phyloP scores from a whole-genome alignment of 1,140 invertebrate genomes.

The Zelostemma sp. region DNA sequence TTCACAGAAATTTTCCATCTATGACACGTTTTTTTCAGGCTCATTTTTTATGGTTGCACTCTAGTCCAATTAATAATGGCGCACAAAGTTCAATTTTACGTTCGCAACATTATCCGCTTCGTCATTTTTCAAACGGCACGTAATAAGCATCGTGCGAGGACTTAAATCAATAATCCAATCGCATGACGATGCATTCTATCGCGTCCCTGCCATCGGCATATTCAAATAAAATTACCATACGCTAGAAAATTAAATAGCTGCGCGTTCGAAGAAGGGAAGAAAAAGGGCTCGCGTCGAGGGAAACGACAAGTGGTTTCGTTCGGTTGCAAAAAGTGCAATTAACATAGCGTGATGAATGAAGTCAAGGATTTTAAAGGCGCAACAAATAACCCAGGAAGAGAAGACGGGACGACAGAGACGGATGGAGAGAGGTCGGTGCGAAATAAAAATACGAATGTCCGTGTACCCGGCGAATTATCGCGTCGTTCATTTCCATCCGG shows the following conservation, averaged over 20 bases:
- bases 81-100: slow-evolving; percentile 13
- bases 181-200: slow-evolving; percentile 27
- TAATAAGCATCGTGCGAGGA: slow-evolving; percentile 7
- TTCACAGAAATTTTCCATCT: slow-evolving; percentile 1
- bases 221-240: slow-evolving; percentile 35
- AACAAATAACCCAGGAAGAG: slow-evolving; percentile 35
- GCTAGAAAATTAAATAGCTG: slow-evolving; percentile 40
- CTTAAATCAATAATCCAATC: slow-evolving; percentile 27
- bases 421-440: slow-evolving; percentile 31
- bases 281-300: slow-evolving; percentile 30
- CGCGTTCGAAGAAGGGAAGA: slow-evolving; percentile 10
- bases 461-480: slow-evolving; percentile 58
- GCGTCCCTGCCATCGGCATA: slow-evolving; percentile 24
- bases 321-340: slow-evolving; percentile 42
- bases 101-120: slow-evolving; percentile 14
- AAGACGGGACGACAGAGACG: slow-evolving; percentile 24
- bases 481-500: slow-evolving; percentile 54
- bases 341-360: slow-evolving; percentile 44
- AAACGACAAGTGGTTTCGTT: slow-evolving; percentile 34
- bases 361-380: slow-evolving; percentile 32
- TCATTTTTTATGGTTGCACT: slow-evolving; percentile 11
- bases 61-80: slow-evolving; percentile 20
- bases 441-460: slow-evolving; percentile 35
- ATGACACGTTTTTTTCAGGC: neutral
- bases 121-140: slow-evolving; percentile 21